Evolutionary conservation across 1,140 invertebrate species (phyloP), one percentile per base, ranked within the genome.

Genomic region (Saccostrea cuccullata): DNA sequence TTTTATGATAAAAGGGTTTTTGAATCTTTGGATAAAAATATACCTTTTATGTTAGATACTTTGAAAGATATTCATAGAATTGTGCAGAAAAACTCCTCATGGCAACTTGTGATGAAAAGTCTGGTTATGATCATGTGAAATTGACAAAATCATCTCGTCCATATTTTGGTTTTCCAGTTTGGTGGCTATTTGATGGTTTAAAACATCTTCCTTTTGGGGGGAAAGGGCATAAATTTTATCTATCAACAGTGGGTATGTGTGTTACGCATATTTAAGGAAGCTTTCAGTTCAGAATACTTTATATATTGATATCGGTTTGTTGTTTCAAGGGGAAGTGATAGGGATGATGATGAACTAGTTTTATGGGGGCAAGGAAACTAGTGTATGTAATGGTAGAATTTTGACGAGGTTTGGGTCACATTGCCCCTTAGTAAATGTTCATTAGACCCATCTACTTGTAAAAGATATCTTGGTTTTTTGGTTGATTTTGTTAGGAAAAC

Each of bases 221-320:
- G 87, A 88, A 87, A n/a, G n/a, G 56, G 87, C 85, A 2, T 88
- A 15, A 70, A 85, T 5, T 90, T 77, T 88, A 60, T 88, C 12
- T 90, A 90, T 85, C 89, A 90, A 64, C 87, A 13, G 58, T 90
- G 12, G 89, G 88, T 17, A 85, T 89, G 82, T 85, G 56, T 60
- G 84, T 9, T 12, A 85, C 11, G 23, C 88, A 13, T 91, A 91
- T 60, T 85, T 91, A 60, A 83, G 90, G 17, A 36, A 60, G 40
- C 36, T 82, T 55, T n/a, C 15, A 86, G 56, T 90, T 17, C 11
- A 56, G n/a, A 90, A 82, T 85, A 85, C 82, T 15, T 84, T 86
- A 20, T 91, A 90, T 56, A 91, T 90, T 83, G 90, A 91, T 90
- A 91, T 30, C 86, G 89, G n/a, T 73, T 90, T 64, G n/a, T 64